Evolutionary conservation across 1,140 invertebrate species (phyloP), one percentile per base, ranked within the genome.

Genomic region (Caenorhabditis briggsae): DNA sequence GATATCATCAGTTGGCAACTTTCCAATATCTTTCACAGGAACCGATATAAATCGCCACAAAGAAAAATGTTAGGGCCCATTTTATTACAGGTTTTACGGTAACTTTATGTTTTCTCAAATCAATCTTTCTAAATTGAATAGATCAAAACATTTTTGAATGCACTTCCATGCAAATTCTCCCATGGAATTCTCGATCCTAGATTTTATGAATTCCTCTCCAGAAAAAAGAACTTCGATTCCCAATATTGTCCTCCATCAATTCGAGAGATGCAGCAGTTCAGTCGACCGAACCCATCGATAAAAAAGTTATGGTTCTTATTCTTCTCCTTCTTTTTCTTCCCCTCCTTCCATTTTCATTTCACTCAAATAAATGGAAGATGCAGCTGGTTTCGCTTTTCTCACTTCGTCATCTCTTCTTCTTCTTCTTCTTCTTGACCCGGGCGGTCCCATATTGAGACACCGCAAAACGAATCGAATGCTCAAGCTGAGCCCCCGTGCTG

Each of bases 221-320:
- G 41, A 70, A 18, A 46, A 12, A 33, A 65, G 18, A 70, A n/a
- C 7, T 11, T 9, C 20, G 11, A 61, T 61, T 70, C 18, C 43
- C 20, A 6, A 70, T 70, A 70, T 70, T 70, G 43, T 33, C 64
- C 64, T 61, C n/a, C n/a, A 20, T 3, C 23, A 7, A 11, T 12
- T 20, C 18, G 12, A 2, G 9, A 7, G 20, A 25, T 20, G 59
- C 9, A 33, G 23, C 18, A 25, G 23, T 20, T 20, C 18, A 61
- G 59, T 5, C 18, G 25, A 12, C n/a, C 18, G 9, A 18, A 33
- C 18, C 18, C 23, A 58, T 20, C 20, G 18, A 20, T 58, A 61
- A 61, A 61, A 61, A 61, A 61, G 59, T 61, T 61, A 61, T 61
- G 9, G 59, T 61, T 61, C 59, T 25, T 25, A 23, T 61, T 23